Evolutionary conservation across 2,113 vertebrate genomes (phyloP).

Genomic region (Orthonyx spaldingii): DNA sequence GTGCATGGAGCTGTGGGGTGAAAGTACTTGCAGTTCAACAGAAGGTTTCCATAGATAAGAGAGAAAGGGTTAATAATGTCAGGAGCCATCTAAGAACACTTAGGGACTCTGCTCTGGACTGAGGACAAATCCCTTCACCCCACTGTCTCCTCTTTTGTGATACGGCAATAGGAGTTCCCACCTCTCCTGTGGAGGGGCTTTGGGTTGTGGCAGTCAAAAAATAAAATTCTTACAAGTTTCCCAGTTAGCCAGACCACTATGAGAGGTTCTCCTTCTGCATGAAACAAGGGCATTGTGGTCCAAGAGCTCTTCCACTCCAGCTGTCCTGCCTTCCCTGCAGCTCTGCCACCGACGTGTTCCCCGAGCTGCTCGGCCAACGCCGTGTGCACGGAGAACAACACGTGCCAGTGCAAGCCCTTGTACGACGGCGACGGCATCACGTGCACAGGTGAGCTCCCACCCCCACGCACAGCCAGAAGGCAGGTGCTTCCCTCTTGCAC

Average conservation of each 20-base stretch:
- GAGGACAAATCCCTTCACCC: neutral
- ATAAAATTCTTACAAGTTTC: neutral
- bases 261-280: neutral
- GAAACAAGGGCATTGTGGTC: neutral
- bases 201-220: neutral
- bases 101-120: neutral
- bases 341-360: conserved; percentile 63
- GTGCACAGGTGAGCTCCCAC: conserved; percentile 77
- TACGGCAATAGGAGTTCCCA: neutral
- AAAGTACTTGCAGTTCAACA: neutral
- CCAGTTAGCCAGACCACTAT: neutral
- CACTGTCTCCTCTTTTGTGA: neutral
- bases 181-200: neutral
- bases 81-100: neutral
- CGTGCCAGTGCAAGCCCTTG: conserved; percentile 82
- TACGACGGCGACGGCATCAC: conserved; percentile 87
- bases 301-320: neutral
- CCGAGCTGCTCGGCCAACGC: conserved; percentile 82
- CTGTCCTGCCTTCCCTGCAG: conserved; percentile 52
- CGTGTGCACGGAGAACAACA: conserved; percentile 82
- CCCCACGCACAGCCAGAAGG: neutral
- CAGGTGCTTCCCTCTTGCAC: neutral
- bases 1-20: fast-evolving
- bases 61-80: neutral
- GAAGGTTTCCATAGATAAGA: neutral